phyloP scores from a whole-genome alignment of 2,797 vertebrate genomes.

The Onychomys torridus region DNA sequence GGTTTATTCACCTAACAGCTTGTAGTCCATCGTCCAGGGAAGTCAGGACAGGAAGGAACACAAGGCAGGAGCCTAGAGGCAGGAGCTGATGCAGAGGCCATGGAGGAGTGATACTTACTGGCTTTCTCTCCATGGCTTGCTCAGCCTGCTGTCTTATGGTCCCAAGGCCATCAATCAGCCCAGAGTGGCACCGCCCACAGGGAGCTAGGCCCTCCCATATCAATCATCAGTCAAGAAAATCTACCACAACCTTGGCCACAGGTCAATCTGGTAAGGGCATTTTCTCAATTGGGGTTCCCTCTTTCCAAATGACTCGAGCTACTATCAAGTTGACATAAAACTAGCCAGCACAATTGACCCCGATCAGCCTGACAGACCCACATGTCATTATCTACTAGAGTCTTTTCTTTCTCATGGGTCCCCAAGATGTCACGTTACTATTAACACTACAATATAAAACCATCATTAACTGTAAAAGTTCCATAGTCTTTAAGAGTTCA shows the following conservation, averaged over 20 bases:
- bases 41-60: background rate
- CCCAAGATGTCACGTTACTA: too few relatives aligned
- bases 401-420: too few relatives aligned
- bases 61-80: background rate
- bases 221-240: background rate
- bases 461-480: too few relatives aligned
- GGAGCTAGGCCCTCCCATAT: background rate
- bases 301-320: too few relatives aligned
- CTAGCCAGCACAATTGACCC: too few relatives aligned
- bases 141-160: background rate
- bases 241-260: background rate
- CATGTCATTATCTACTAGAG: too few relatives aligned
- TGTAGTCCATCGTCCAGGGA: background rate
- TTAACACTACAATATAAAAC: too few relatives aligned
- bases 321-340: too few relatives aligned
- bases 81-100: background rate
- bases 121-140: background rate
- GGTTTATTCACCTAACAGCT: too few relatives aligned
- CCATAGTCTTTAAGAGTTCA: too few relatives aligned
- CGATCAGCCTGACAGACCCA: too few relatives aligned
- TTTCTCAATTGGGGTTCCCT: too few relatives aligned
- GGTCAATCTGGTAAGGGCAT: background rate
- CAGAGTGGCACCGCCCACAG: background rate
- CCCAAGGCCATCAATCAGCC: background rate
- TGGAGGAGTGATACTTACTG: accelerated